These are phyloP conservation scores for Melanophora roralis DNA, from an alignment of 2,888 invertebrate species.

Conservation along the genomic window DNA sequence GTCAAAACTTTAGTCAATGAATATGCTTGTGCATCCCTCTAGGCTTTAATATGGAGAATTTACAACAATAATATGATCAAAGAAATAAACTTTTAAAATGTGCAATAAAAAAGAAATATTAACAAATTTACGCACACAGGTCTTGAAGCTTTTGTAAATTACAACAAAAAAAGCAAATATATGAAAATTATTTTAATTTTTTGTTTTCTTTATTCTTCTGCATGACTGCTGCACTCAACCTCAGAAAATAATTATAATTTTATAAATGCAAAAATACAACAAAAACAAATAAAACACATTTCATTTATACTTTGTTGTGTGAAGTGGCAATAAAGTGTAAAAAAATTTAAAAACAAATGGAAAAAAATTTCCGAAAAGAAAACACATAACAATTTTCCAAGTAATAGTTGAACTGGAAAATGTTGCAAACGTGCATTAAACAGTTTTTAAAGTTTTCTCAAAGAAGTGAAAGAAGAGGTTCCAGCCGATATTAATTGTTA, in stretches of 20 bases:
- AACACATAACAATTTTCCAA: slow-evolving; percentile 20
- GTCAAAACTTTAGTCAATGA: no score
- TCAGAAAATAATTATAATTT: slow-evolving; percentile 31
- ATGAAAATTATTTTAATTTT: not conserved
- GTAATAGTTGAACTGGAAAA: slow-evolving; percentile 26
- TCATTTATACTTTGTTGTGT: slow-evolving; percentile 65
- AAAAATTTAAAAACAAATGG: slow-evolving; percentile 22
- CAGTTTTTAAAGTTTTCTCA: slow-evolving; percentile 51
- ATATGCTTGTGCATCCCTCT: no score
- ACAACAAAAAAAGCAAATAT: not conserved
- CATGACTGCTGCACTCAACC: slow-evolving; percentile 33
- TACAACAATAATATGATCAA: not conserved
- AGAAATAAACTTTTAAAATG: slow-evolving; percentile 9
- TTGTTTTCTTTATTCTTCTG: slow-evolving; percentile 1
- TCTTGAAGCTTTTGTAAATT: slow-evolving; percentile 63
- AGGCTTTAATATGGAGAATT: no score
- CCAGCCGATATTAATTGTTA: no score
- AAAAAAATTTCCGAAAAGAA: not conserved
- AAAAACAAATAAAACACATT: slow-evolving; percentile 14
- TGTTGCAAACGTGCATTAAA: slow-evolving; percentile 10
- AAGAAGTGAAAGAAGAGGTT: slow-evolving; percentile 42
- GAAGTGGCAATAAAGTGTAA: slow-evolving; percentile 54
- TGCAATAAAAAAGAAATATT: slow-evolving; percentile 47
- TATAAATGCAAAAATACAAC: not conserved
- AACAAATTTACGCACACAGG: slow-evolving; percentile 57